Evolutionary conservation across 2,113 vertebrate genomes (phyloP), one percentile per base, ranked within the genome.

Genomic region (Tragulus kanchil): DNA sequence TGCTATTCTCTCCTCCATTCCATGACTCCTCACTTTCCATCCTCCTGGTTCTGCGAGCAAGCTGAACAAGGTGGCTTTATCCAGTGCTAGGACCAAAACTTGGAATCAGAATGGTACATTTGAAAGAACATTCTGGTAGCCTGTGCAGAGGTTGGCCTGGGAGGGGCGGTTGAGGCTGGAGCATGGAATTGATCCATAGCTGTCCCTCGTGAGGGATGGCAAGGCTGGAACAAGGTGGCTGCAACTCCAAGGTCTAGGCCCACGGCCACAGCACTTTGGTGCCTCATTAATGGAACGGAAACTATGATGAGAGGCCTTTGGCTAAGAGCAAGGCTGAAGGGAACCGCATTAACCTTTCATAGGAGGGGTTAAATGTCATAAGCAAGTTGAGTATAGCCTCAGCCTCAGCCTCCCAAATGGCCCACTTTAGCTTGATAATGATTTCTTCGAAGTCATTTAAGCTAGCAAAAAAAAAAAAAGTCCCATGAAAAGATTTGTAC

Each of bases 401-500:
- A 11, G 28, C 31, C 16, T 58, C 31, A 16, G 58, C 23, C 64
- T 61, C 89, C 62, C 62, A 11, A 81, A 75, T 77, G 78, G 69
- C 83, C 84, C 67, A 59, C 21, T 93, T 67, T 75, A 81, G 28
- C 61, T 90, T 77, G 58, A 52, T 81, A 84, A 59, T 5, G 36
- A 93, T 89, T 87, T 89, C 84, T 81, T 26, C 87, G 86, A 93
- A 86, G 73, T 96, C 83, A 86, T n/a, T 86, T 62, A 92, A 89
- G 89, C 21, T 82, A 31, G 42, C 2, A 25, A 23, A 31, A 16
- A 77, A 14, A 8, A 52, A 23, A 61, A 89, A 23, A 54, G 36
- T 25, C 79, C 65, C 31, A 45, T 11, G 67, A 96, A 54, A 19
- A 67, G 67, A 69, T 92, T 25, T 81, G 56, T 36, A 67, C 58